Base-by-base conservation (phyloP, 2,113 vertebrate genomes). In the Boulengeromyrus knoepffleri region DNA sequence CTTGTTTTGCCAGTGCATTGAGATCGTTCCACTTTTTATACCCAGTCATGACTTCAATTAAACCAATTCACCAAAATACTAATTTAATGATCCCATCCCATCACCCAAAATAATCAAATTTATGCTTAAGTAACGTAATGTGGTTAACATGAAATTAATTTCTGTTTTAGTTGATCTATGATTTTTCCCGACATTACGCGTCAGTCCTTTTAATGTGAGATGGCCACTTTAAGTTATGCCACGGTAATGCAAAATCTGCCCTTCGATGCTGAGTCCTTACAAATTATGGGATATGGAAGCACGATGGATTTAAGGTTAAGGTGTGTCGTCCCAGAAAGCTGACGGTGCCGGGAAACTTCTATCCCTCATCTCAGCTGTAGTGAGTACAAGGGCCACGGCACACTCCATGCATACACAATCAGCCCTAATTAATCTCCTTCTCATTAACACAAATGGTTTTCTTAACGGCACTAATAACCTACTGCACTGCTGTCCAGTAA, bases 361-460 rank as follows among this genome's bases (percentile, higher is more conserved):
- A 3, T 74, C 88, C 53, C 45, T 88, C 45, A 27, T 70, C 88
- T 39, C 39, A 49, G 39, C 45, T 74, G 58, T 12, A 87, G 50
- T 56, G n/a, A 88, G 62, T 46, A 31, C 31, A 27, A 80, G 47
- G 70, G 10, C 66, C 49, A 53, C 6, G 0, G 47, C 6, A 24
- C 88, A 83, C 13, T 5, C 27, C 49, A 49, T 70, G 88, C 88
- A 88, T 88, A 42, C 21, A 70, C 21, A 70, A 70, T 27, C 39
- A 46, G 39, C 58, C 87, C 87, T 88, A 88, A 88, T 88, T 88
- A 58, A 66, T 88, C 27, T 58, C 87, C 19, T 58, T 62, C 87
- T 62, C 56, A 66, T 62, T 88, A 88, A 66, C 31, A 66, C 50
- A 62, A 39, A 45, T 12, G 31, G 49, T 56, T 87, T 87, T 12